A percentile compares a stretch with the other conserved stretches of the same genome.
Evolutionary conservation across 2,113 vertebrate genomes (phyloP).

Genomic region (Kryptolebias marmoratus): DNA sequence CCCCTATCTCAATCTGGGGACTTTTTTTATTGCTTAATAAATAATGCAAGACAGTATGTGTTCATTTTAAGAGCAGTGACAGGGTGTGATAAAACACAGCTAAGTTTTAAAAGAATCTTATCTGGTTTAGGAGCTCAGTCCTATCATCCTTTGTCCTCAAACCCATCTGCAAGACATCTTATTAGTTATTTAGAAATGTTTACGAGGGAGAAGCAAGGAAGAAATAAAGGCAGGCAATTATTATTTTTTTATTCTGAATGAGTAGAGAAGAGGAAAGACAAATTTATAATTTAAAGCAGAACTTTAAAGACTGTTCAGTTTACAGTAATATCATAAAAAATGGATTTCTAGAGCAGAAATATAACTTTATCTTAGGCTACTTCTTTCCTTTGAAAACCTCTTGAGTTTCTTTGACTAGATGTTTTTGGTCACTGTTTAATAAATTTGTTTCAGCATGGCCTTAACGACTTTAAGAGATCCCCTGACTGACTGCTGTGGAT

Average conservation of each 20-base stretch:
- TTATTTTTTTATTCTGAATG: no score
- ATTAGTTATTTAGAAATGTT: not conserved
- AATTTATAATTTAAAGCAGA: no score
- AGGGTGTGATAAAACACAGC: slow-evolving; percentile 37
- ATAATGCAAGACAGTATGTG: slow-evolving; percentile 33
- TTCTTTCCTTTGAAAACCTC: no score
- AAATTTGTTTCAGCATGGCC: not conserved
- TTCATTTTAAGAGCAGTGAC: slow-evolving; percentile 46
- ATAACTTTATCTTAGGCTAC: no score
- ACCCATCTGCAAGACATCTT: slow-evolving; percentile 33
- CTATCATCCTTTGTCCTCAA: slow-evolving; percentile 48
- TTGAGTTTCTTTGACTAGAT: no score
- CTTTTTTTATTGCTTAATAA: slow-evolving; percentile 27
- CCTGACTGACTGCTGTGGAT: not conserved
- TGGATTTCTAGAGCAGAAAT: no score
- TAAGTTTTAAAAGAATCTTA: slow-evolving; percentile 41
- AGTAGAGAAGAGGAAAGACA: no score
- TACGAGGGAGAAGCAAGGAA: not conserved
- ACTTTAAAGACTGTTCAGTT: no score
- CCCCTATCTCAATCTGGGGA: slow-evolving; percentile 15
- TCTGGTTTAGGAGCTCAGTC: slow-evolving; percentile 39
- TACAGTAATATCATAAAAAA: no score
- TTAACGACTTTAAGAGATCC: not conserved
- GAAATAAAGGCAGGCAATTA: no score
- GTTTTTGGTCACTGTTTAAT: not conserved